These are phyloP conservation scores for Hemibates koningsi DNA, from an alignment of 2,113 vertebrate genomes.

Conservation along the genomic window DNA sequence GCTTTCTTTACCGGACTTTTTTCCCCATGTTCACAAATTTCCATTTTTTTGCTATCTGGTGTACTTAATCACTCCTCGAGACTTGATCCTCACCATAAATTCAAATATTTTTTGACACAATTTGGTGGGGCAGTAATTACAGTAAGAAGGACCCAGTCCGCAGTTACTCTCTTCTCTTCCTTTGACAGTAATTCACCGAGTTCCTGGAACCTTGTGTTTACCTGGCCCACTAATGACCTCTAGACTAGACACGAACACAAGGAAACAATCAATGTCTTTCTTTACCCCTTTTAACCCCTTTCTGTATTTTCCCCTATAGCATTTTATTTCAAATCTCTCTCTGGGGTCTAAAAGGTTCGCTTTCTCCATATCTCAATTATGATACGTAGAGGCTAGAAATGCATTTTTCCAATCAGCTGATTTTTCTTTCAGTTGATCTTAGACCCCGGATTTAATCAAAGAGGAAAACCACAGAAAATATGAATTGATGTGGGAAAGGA, in stretches of 20 bases:
- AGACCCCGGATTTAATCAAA: background rate
- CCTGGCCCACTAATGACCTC: background rate
- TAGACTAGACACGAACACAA: background rate
- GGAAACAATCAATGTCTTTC: background rate
- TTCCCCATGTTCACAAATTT: background rate
- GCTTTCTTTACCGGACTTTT: background rate
- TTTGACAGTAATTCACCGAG: background rate
- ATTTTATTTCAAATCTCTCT: background rate
- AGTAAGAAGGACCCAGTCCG: background rate
- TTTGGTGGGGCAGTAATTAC: background rate
- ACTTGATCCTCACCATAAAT: background rate
- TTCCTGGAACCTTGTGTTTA: background rate
- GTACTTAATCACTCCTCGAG: fast-evolving
- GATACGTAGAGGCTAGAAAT: background rate
- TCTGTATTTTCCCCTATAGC: background rate
- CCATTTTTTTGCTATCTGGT: background rate
- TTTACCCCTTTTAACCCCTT: background rate
- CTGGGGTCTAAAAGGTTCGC: fast-evolving
- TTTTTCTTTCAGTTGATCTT: background rate
- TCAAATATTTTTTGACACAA: background rate
- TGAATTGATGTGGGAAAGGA: fast-evolving
- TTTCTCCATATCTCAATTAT: background rate
- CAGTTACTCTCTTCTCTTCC: background rate
- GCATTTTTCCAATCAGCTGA: background rate
- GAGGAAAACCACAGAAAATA: background rate